Conservation (phyloP, 2,888 invertebrate genomes). For the Phyllotreta cruciferae region DNA sequence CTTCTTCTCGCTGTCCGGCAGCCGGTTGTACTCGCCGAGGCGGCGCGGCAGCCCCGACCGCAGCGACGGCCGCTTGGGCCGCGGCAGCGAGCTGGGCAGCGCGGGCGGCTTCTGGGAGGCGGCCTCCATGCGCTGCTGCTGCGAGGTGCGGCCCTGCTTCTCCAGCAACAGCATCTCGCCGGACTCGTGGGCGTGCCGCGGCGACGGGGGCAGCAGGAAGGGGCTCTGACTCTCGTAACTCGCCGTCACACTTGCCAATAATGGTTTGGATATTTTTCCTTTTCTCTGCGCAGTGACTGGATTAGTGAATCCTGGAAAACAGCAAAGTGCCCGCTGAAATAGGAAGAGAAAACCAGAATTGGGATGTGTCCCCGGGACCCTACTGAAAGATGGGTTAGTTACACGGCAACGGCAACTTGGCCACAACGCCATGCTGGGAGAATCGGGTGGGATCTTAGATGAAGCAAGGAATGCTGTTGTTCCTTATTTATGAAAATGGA, state of each 20-base stretch:
- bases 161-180: slow-evolving; percentile 77
- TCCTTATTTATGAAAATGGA: slow-evolving; percentile 16
- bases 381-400: slow-evolving; percentile 60
- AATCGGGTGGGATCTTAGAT: slow-evolving; percentile 1
- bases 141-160: slow-evolving; percentile 78
- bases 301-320: slow-evolving; percentile 84
- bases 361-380: slow-evolving; percentile 60
- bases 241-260: slow-evolving; percentile 71
- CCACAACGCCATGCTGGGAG: slow-evolving; percentile 53
- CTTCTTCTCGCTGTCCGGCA: slow-evolving; percentile 64
- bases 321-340: slow-evolving; percentile 84
- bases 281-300: slow-evolving; percentile 77
- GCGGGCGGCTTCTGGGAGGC: slow-evolving; percentile 61
- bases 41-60: slow-evolving; percentile 60
- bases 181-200: slow-evolving; percentile 61
- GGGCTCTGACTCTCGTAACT: slow-evolving; percentile 52
- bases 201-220: slow-evolving; percentile 43
- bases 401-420: slow-evolving; percentile 53
- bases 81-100: slow-evolving; percentile 73
- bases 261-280: slow-evolving; percentile 78
- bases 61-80: slow-evolving; percentile 70
- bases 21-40: slow-evolving; percentile 71
- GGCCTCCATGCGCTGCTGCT: slow-evolving; percentile 72
- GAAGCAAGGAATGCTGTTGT: background rate
- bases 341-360: slow-evolving; percentile 64